Conservation (phyloP, 2,888 invertebrate genomes). For the Teleiodes luculella region DNA sequence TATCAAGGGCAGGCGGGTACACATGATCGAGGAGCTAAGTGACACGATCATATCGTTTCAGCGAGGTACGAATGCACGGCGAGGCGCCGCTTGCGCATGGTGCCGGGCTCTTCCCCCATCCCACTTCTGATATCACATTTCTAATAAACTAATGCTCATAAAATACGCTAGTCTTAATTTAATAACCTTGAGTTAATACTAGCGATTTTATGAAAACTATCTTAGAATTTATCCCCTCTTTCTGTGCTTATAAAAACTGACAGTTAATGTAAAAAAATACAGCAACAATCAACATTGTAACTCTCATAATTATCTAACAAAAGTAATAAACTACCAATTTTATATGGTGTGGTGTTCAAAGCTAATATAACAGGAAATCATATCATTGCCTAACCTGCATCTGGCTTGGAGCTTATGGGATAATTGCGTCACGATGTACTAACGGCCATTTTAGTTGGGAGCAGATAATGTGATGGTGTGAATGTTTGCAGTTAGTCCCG, state of each 20-base stretch:
- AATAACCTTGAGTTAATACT: too few relatives aligned
- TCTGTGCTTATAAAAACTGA: background rate
- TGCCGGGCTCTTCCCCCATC: conserved; percentile 48
- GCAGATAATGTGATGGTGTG: conserved; percentile 13
- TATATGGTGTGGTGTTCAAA: conserved; percentile 7
- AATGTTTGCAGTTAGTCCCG: conserved; percentile 89
- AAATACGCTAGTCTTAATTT: too few relatives aligned
- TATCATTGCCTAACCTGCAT: conserved; percentile 48
- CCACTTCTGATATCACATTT: conserved; percentile 19
- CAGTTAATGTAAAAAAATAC: background rate
- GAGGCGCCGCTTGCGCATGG: conserved; percentile 61
- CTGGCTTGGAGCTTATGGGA: conserved; percentile 49
- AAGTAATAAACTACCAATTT: background rate
- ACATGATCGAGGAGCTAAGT: conserved; percentile 99
- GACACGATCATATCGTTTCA: conserved; percentile 99
- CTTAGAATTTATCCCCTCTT: background rate
- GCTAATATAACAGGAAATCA: conserved; percentile 1
- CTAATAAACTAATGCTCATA: conserved; percentile 12
- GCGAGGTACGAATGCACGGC: conserved; percentile 89
- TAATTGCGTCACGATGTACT: conserved; percentile 30
- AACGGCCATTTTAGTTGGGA: conserved; percentile 8
- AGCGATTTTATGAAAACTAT: too few relatives aligned
- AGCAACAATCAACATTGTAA: background rate
- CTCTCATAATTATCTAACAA: background rate
- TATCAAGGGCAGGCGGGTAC: conserved; percentile 98